phyloP scores from a whole-genome alignment of 1,140 invertebrate genomes.

The Drosophila sulfurigaster region DNA sequence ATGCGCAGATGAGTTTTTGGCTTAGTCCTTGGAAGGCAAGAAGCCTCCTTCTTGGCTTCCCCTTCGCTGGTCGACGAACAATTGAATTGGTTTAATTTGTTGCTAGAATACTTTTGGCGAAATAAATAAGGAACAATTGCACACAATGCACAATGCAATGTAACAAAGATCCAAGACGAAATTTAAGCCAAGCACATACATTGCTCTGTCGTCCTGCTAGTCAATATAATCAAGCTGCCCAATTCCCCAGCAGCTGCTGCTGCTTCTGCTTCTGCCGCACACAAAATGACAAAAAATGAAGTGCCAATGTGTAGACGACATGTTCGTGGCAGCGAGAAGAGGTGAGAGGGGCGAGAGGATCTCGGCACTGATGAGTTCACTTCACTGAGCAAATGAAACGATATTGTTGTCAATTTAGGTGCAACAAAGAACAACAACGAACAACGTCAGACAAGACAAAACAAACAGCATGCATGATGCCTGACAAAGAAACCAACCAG shows the following conservation, averaged over 20 bases:
- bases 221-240: constrained; percentile 78
- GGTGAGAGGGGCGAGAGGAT: constrained; percentile 12
- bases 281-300: constrained; percentile 64
- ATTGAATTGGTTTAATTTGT: constrained; percentile 80
- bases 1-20: constrained; percentile 67
- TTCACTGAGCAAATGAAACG: constrained; percentile 83
- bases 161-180: constrained; percentile 38
- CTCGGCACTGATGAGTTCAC: constrained; percentile 78
- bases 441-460: constrained; percentile 61
- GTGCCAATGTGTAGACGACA: constrained; percentile 57
- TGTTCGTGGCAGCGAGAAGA: constrained; percentile 1
- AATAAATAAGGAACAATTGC: constrained; percentile 51
- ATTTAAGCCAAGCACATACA: constrained; percentile 46
- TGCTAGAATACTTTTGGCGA: constrained; percentile 32
- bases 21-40: neutral
- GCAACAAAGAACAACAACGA: constrained; percentile 77
- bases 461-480: constrained; percentile 77
- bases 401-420: constrained; percentile 83
- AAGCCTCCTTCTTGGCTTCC: neutral
- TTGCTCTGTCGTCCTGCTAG: constrained; percentile 35
- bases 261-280: constrained; percentile 9
- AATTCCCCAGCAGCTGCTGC: constrained; percentile 12
- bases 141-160: constrained; percentile 30
- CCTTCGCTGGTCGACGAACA: constrained; percentile 19
- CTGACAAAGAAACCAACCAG: constrained; percentile 26